Conservation (phyloP, 2,888 invertebrate genomes). For the Pherbina coryleti region DNA sequence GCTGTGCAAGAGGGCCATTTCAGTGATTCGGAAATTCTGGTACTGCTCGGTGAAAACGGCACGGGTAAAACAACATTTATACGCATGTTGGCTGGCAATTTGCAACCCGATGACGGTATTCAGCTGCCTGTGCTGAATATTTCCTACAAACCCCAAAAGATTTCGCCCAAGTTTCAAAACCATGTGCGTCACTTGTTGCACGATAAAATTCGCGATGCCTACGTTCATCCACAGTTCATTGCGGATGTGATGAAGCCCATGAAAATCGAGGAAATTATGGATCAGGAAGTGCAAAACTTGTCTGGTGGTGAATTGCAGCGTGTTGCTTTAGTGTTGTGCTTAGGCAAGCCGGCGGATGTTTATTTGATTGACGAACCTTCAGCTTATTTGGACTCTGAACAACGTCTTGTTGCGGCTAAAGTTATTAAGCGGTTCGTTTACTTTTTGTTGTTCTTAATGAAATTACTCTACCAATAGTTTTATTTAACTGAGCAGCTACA, state of each 20-base stretch:
- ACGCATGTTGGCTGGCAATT: conserved; percentile 95
- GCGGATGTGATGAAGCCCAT: conserved; percentile 99
- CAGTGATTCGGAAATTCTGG: conserved; percentile 99
- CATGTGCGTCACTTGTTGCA: conserved; percentile 92
- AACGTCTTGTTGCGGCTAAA: conserved; percentile 99
- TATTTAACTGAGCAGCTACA: conserved; percentile 76
- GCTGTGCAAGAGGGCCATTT: conserved; percentile 91
- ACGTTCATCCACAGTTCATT: conserved; percentile 96
- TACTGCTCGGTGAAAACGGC: conserved; percentile 96
- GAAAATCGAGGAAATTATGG: conserved; percentile 96
- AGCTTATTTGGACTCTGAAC: conserved; percentile 98
- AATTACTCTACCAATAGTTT: not conserved
- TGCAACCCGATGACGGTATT: conserved; percentile 85
- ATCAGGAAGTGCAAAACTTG: conserved; percentile 97
- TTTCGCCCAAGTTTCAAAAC: conserved; percentile 96
- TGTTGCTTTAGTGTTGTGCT: conserved; percentile 94
- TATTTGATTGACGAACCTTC: conserved; percentile 99
- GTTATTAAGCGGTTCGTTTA: conserved; percentile 91
- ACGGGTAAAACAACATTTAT: conserved; percentile 99
- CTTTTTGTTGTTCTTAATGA: not conserved
- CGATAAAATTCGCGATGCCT: conserved; percentile 97
- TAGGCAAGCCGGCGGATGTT: conserved; percentile 99
- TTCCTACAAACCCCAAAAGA: conserved; percentile 99
- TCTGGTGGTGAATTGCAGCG: conserved; percentile 99
- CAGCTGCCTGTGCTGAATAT: conserved; percentile 88